Conservation (phyloP, 1,140 invertebrate species). For the Drosophila grimshawi region DNA sequence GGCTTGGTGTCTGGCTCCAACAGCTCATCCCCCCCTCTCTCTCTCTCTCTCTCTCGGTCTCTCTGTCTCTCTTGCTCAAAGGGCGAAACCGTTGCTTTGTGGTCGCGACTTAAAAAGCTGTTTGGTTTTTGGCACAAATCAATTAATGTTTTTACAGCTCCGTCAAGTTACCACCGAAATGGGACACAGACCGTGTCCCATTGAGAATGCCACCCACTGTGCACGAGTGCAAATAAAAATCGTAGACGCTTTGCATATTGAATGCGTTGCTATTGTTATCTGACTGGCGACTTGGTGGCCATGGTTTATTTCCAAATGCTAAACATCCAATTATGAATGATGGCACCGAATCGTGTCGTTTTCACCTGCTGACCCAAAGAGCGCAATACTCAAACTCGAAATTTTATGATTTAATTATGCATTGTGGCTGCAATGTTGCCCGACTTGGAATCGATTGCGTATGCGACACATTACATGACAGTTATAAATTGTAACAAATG, state of each 20-base stretch:
- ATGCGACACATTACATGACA: constrained; percentile 39
- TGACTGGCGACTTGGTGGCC: constrained; percentile 37
- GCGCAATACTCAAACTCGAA: constrained; percentile 27
- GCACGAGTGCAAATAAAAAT: constrained; percentile 70
- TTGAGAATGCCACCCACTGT: constrained; percentile 73
- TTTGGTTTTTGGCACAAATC: constrained; percentile 74
- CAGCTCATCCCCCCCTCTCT: neutral
- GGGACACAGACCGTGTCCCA: constrained; percentile 27
- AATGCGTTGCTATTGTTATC: constrained; percentile 37
- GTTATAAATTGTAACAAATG: constrained; percentile 45
- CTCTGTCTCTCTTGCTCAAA: neutral
- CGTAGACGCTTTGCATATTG: constrained; percentile 66
- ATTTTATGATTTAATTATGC: constrained; percentile 39
- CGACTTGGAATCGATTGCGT: constrained; percentile 18
- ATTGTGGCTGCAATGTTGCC: constrained; percentile 22
- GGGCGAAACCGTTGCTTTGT: constrained; percentile 42
- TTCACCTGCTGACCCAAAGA: constrained; percentile 72
- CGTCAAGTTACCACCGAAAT: constrained; percentile 45
- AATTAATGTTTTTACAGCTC: constrained; percentile 64
- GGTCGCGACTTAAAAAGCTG: constrained; percentile 53
- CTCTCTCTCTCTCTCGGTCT: neutral
- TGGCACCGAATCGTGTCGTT: constrained; percentile 35
- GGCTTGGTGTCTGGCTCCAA: constrained; percentile 17
- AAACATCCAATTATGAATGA: constrained; percentile 59
- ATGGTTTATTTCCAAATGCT: constrained; percentile 57